Conservation (phyloP, 2,113 vertebrate species). For the Caranx melampygus region DNA sequence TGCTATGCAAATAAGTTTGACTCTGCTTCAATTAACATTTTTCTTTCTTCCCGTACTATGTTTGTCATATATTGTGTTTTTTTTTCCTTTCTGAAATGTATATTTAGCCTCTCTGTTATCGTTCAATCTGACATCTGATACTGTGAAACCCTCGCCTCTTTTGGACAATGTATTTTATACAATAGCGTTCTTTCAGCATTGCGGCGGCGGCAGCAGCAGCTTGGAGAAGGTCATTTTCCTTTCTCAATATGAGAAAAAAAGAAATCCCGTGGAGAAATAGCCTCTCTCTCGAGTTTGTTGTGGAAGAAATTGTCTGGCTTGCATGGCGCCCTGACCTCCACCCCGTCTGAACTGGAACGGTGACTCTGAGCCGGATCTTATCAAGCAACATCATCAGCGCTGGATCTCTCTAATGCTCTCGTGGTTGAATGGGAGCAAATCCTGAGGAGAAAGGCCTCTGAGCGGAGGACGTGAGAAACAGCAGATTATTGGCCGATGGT, state of each 20-base stretch:
- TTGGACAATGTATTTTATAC: not conserved
- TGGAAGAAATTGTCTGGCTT: not conserved
- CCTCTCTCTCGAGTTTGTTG: not conserved
- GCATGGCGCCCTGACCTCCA: not conserved
- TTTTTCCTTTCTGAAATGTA: not conserved
- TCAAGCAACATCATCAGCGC: slow-evolving; percentile 1
- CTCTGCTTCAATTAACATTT: slow-evolving; percentile 38
- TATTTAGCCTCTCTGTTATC: not conserved
- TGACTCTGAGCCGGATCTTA: not conserved
- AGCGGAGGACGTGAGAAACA: not conserved
- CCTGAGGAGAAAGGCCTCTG: slow-evolving; percentile 9
- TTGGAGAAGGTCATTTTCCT: too few relatives aligned
- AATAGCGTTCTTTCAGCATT: not conserved
- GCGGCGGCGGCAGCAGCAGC: too few relatives aligned
- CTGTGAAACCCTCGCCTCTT: not conserved
- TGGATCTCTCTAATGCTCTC: slow-evolving; percentile 20
- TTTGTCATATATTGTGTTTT: slow-evolving; percentile 15
- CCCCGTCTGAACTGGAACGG: not conserved
- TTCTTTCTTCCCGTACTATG: slow-evolving; percentile 25
- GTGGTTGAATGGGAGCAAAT: slow-evolving; percentile 42
- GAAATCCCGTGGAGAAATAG: not conserved
- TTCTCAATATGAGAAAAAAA: too few relatives aligned
- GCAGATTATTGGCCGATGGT: slow-evolving; percentile 3
- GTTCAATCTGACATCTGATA: not conserved
- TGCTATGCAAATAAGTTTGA: slow-evolving; percentile 58